Evolutionary conservation across 2,113 vertebrate species (phyloP), one percentile per base, ranked within the genome.

Genomic region (Oreochromis aureus): DNA sequence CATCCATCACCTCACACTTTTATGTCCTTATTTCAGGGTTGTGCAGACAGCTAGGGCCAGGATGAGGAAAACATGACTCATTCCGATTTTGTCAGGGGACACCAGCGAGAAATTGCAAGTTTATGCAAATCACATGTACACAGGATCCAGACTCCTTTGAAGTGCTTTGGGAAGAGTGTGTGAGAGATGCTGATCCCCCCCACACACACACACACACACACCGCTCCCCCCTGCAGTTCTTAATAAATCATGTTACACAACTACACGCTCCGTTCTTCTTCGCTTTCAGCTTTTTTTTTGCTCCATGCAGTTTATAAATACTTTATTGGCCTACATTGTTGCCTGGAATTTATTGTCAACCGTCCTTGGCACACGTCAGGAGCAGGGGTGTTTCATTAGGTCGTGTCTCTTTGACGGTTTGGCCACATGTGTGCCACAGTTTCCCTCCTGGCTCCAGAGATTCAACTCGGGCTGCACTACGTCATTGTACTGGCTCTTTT

Each of bases 221-320:
- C 32, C 32, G 8, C 36, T 16, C 18, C 18, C 24, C 36, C 32
- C 27, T 36, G 55, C 88, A 88, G 82, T 54, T 61, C 84, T 80
- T 85, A 87, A 89, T 89, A 89, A 87, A 93, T 94, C 86, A 92
- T 71, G 80, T 91, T 92, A 90, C 8, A 90, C 82, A 92, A 91
- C 82, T 87, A n/a, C 85, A 89, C 15, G 6, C 87, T 84, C 27
- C 55, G 7, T 80, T 82, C 78, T 58, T 61, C 61, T 61, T n/a
- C 80, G 54, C 58, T 44, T 19, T 51, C 88, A 82, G 78, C 82
- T 80, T 82, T 59, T 79, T 9, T 7, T 66, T 66, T 66, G 32
- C 79, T 87, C 53, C 66, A 13, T 91, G 76, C 79, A 63, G 82
- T 85, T 89, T 36, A 78, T 79, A 76, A 83, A 84, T 81, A 87